phyloP scores from a whole-genome alignment of 2,888 invertebrate genomes.

The Apodemia zela region DNA sequence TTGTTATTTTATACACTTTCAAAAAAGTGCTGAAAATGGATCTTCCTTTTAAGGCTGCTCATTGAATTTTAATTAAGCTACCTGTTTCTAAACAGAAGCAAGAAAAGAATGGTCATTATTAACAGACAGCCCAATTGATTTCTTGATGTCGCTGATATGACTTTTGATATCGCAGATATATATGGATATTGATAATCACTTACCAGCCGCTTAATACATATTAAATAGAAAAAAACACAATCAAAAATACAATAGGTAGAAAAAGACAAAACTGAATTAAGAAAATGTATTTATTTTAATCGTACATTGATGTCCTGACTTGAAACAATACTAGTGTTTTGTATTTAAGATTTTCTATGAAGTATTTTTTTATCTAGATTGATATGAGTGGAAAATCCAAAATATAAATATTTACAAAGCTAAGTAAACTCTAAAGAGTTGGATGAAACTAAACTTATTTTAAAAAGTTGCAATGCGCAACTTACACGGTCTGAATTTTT shows the following conservation, averaged over 20 bases:
- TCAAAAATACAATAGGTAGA: slow-evolving; percentile 13
- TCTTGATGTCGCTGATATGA: too few species aligned
- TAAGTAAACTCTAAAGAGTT: slow-evolving; percentile 31
- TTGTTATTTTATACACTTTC: too few species aligned
- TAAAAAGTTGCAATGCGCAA: background rate
- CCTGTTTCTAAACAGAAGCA: too few species aligned
- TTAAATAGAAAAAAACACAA: background rate
- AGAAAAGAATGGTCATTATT: too few species aligned
- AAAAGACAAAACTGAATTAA: slow-evolving; percentile 36
- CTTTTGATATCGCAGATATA: too few species aligned
- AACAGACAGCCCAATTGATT: too few species aligned
- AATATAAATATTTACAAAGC: slow-evolving; percentile 74
- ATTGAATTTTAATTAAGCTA: too few species aligned
- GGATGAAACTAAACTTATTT: slow-evolving; percentile 5
- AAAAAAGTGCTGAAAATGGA: too few species aligned
- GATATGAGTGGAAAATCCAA: slow-evolving; percentile 76
- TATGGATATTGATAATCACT: too few species aligned
- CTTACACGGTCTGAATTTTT: background rate
- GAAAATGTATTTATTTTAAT: slow-evolving; percentile 75
- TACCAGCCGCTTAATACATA: too few species aligned
- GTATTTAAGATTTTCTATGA: slow-evolving; percentile 68
- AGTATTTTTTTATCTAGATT: slow-evolving; percentile 72
- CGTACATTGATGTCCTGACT: slow-evolving; percentile 72
- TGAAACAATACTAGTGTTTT: slow-evolving; percentile 64
- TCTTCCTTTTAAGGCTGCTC: too few species aligned